Base-by-base conservation (phyloP, 2,888 invertebrate species). In the Laothoe populi region DNA sequence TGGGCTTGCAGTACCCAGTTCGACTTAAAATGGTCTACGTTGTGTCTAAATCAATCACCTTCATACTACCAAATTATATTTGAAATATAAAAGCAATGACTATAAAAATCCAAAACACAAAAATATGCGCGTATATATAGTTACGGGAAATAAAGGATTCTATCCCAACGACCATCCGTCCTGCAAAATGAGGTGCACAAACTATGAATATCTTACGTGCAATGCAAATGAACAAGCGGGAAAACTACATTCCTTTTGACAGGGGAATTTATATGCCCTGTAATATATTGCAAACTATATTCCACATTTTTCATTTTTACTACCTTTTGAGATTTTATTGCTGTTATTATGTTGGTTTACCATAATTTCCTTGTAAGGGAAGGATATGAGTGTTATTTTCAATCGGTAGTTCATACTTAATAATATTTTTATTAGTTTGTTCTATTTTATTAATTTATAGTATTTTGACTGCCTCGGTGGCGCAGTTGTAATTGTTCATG, bases 231-330 rank as follows among this genome's bases (percentile, higher is more conserved):
- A 57, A 38, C 45, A 21, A 42, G 5, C 31, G 26, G 38, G 40
- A 24, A 57, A 61, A 31, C 21, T 44, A 61, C 38, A 57, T 35
- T 38, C 23, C 13, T 24, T 57, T 61, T 31, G 59, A 64, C 67
- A 64, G 63, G 48, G 64, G 70, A 69, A 71, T 67, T 65, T 60
- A 70, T 64, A 57, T 61, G 63, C 60, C 61, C 61, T 69, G 63
- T 70, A 71, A 68, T 72, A 67, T 66, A 68, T 68, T 69, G 69
- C 64, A 58, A 48, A 38, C 66, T 46, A 68, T 68, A 72, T 70
- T 67, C 67, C 66, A 38, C 62, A 64, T 70, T 66, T 65, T 66
- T 72, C 72, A 72, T 72, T 68, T 68, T 62, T 66, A 62, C 64
- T 57, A 57, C 62, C 46, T 45, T 53, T 61, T 61, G 31, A 35